Conservation (phyloP, 1,140 invertebrate genomes). For the Drosophila triauraria region DNA sequence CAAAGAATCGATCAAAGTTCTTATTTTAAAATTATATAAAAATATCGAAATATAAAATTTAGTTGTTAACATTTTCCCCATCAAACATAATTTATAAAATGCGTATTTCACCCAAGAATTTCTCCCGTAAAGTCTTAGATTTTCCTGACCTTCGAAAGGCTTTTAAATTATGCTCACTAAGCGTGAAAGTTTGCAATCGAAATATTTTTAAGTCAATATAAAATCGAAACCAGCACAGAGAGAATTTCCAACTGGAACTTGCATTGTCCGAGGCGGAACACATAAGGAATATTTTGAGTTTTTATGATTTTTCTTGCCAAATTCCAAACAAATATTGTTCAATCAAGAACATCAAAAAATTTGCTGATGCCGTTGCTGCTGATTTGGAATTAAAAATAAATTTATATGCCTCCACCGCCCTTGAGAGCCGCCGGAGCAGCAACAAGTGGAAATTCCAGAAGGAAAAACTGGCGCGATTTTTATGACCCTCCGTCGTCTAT, state of each 20-base stretch:
- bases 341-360: slow-evolving; percentile 25
- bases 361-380: neutral
- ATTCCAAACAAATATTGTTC: slow-evolving; percentile 30
- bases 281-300: slow-evolving; percentile 23
- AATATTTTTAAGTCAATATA: neutral
- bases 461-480: slow-evolving; percentile 17
- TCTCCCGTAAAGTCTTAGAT: neutral
- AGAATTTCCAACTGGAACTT: neutral
- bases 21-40: too few species aligned
- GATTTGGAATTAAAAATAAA: slow-evolving; percentile 22
- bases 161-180: slow-evolving; percentile 4
- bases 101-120: neutral
- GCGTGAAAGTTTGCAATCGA: neutral
- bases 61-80: too few species aligned
- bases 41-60: too few species aligned
- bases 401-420: slow-evolving; percentile 6
- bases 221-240: neutral
- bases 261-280: slow-evolving; percentile 7
- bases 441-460: slow-evolving; percentile 48
- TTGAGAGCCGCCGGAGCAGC: slow-evolving; percentile 11
- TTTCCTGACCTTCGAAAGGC: neutral
- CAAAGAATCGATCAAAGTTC: slow-evolving; percentile 13
- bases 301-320: slow-evolving; percentile 39
- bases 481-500: slow-evolving; percentile 22
- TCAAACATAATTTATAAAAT: neutral